Conservation (phyloP, 1,140 invertebrate genomes). For the Dreissena rostriformis region DNA sequence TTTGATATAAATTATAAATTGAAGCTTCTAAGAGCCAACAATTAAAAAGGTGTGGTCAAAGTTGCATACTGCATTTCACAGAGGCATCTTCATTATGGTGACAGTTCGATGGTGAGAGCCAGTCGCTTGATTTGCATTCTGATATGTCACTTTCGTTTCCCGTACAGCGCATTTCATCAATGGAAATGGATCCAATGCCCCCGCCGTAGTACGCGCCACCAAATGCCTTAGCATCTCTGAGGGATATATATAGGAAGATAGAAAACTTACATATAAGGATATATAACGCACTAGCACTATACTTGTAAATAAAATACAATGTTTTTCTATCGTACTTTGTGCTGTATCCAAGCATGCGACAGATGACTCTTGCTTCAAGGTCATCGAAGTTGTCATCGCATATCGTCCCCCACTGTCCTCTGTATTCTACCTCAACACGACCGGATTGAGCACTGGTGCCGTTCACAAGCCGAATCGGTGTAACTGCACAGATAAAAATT, state of each 20-base stretch:
- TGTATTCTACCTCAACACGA: conserved; percentile 48
- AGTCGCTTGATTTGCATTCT: conserved; percentile 36
- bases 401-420: conserved; percentile 45
- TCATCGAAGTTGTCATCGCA: conserved; percentile 40
- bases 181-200: neutral
- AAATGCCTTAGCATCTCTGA: conserved; percentile 4
- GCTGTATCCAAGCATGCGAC: conserved; percentile 39
- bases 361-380: conserved; percentile 32
- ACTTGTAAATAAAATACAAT: too few relatives aligned
- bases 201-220: conserved; percentile 6
- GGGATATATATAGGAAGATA: too few relatives aligned
- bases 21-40: too few relatives aligned
- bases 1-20: too few relatives aligned
- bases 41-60: too few relatives aligned
- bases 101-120: conserved; percentile 13
- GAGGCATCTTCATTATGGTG: conserved; percentile 26
- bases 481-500: neutral
- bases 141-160: conserved; percentile 25
- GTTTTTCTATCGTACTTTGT: neutral
- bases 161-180: conserved; percentile 28
- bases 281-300: too few relatives aligned
- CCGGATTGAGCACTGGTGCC: conserved; percentile 7
- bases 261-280: too few relatives aligned
- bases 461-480: conserved; percentile 34
- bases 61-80: conserved; percentile 32